phyloP scores from a whole-genome alignment of 2,113 vertebrate species.

The Rhinogobius similis region DNA sequence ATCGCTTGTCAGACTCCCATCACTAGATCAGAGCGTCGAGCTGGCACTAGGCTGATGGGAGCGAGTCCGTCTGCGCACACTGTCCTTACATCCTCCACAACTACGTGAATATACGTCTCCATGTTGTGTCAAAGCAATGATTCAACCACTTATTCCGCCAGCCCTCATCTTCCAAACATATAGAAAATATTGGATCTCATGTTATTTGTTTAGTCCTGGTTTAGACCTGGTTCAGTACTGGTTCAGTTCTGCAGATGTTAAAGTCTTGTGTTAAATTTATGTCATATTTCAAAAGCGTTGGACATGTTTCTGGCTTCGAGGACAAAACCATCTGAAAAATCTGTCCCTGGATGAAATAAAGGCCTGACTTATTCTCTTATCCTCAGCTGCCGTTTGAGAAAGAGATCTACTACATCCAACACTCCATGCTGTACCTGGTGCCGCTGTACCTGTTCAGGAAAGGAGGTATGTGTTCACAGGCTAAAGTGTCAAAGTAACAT shows the following conservation, averaged over 20 bases:
- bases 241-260: too few species aligned
- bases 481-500: neutral
- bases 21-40: neutral
- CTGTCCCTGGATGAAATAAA: too few species aligned
- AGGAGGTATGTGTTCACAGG: slow-evolving; percentile 85
- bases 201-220: too few species aligned
- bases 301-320: too few species aligned
- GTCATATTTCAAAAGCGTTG: too few species aligned
- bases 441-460: slow-evolving; percentile 94
- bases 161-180: too few species aligned
- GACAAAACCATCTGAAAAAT: too few species aligned
- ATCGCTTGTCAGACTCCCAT: slow-evolving; percentile 10
- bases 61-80: neutral
- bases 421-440: slow-evolving; percentile 95
- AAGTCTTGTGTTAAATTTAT: too few species aligned
- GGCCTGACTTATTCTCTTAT: slow-evolving; percentile 25
- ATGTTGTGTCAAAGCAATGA: neutral
- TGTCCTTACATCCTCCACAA: neutral
- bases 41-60: slow-evolving; percentile 5
- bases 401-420: slow-evolving; percentile 98
- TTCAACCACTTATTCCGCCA: too few species aligned
- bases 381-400: slow-evolving; percentile 93
- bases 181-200: too few species aligned
- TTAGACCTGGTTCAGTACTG: too few species aligned
- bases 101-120: neutral